Evolutionary conservation across 2,888 invertebrate species (phyloP).

Genomic region (Allolobophora icterica): DNA sequence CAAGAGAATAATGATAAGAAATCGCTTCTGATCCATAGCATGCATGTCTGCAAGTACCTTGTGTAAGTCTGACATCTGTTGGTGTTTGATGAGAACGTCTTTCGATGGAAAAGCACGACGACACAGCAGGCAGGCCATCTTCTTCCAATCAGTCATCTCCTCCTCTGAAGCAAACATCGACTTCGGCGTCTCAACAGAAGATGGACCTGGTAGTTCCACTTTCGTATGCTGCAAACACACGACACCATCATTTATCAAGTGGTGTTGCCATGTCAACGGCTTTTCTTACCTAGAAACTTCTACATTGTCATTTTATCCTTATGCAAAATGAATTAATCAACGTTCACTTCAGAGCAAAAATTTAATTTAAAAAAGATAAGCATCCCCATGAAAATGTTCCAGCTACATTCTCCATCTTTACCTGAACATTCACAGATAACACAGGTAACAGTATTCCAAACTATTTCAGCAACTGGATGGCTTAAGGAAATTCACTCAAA

Average conservation of each 20-base stretch:
- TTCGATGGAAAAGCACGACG: constrained; percentile 90
- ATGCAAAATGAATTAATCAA: too few species aligned
- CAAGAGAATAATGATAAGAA: not conserved
- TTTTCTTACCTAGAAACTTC: too few species aligned
- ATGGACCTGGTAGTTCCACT: not conserved
- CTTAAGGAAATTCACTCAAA: too few species aligned
- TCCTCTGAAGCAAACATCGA: constrained; percentile 55
- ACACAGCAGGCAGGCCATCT: constrained; percentile 90
- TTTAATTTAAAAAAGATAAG: too few species aligned
- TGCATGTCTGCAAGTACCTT: constrained; percentile 67
- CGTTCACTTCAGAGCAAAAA: too few species aligned
- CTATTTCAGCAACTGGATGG: too few species aligned
- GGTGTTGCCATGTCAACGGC: too few species aligned
- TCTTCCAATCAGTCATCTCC: constrained; percentile 77
- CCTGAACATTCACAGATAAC: too few species aligned
- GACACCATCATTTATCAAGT: not conserved
- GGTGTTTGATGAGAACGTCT: constrained; percentile 87
- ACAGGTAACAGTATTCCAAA: too few species aligned
- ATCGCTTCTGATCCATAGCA: not conserved
- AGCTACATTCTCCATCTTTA: too few species aligned
- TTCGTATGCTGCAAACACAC: not conserved
- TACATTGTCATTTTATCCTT: too few species aligned
- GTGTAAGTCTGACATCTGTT: constrained; percentile 90
- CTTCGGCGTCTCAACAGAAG: not conserved
- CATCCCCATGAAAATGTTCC: too few species aligned